Base-by-base conservation (phyloP, 2,888 invertebrate genomes). In the Lordiphosa andalusiaca region DNA sequence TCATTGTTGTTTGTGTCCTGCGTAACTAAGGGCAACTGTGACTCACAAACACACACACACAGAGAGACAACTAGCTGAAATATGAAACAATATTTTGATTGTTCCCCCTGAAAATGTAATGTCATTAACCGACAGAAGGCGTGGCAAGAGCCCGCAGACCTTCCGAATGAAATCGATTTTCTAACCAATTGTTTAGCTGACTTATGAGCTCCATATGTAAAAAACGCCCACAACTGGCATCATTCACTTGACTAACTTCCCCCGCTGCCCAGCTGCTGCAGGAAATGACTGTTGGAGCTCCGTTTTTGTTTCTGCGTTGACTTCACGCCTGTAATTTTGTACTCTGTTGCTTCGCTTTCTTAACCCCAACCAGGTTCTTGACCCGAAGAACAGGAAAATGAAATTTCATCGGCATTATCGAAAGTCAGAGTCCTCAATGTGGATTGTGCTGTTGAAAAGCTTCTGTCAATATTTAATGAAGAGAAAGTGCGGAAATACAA, bases 11-110 rank as follows among this genome's bases (percentile, higher is more conserved):
- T 85, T 63, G 73, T 56, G 73, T 69, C 70, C 64, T 40, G 39
- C 38, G 77, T 77, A 69, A 72, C 85, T 44, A 83, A 38, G 81
- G 85, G 82, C 81, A 78, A 78, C 77, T 64, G 59, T 64, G 49
- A 55, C 35, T 48, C 48, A 52, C 51, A 46, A n/a, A n/a, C 12
- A 52, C 37, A 48, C 39, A 40, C 23, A 58, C 16, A 33, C 51
- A 42, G 58, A 53, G 25, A 63, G 61, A 65, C 56, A 62, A 39
- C 30, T 46, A 70, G 21, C 58, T 33, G 39, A 53, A 58, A 48
- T 54, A 46, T 50, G 40, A 50, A 60, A 60, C 67, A 67, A 66
- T 61, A 47, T 61, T 66, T 64, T 42, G 47, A 25, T 66, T 58
- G 25, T 38, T 21, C 12, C 39, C 41, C 40, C 41, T 47, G 39